These are phyloP conservation scores for Turritopsis rubra DNA, from an alignment of 30 jellyfish, hydroid and myxozoan genomes.

Conservation along the genomic window DNA sequence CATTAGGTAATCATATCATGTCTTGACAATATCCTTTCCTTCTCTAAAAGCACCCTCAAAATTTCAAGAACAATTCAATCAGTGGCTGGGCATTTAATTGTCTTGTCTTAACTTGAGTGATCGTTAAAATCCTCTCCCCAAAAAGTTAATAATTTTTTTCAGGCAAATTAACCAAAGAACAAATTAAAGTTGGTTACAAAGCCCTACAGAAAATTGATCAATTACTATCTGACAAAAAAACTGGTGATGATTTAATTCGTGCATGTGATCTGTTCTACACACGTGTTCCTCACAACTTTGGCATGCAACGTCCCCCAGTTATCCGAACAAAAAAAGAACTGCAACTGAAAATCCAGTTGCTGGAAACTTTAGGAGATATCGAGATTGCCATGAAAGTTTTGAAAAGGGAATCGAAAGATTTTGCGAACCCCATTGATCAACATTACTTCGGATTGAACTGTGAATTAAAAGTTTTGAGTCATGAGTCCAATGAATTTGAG, in stretches of 20 bases:
- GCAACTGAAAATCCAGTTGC: slow-evolving; percentile 52
- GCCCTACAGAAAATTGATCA: slow-evolving; percentile 74
- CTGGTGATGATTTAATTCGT: slow-evolving; percentile 58
- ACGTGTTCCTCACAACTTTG: slow-evolving; percentile 86
- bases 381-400: slow-evolving; percentile 93
- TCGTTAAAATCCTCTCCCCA: too few species aligned
- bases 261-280: slow-evolving; percentile 94
- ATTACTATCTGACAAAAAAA: slow-evolving; percentile 39
- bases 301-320: slow-evolving; percentile 92
- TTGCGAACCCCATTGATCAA: slow-evolving; percentile 72
- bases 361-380: slow-evolving; percentile 87
- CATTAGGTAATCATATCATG: slow-evolving; percentile 56
- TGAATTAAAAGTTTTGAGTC: slow-evolving; percentile 52
- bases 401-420: slow-evolving; percentile 40
- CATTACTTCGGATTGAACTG: slow-evolving; percentile 80
- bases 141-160: not conserved
- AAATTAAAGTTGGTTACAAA: slow-evolving; percentile 81
- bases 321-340: slow-evolving; percentile 66
- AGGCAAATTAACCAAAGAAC: slow-evolving; percentile 92
- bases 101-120: not conserved
- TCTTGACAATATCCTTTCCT: not conserved
- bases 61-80: not conserved
- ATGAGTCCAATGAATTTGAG: slow-evolving; percentile 43
- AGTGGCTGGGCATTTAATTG: not conserved
- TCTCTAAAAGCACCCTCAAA: not conserved